Evolutionary conservation across 2,797 vertebrate genomes (phyloP).

Genomic region (Typhlichthys subterraneus): DNA sequence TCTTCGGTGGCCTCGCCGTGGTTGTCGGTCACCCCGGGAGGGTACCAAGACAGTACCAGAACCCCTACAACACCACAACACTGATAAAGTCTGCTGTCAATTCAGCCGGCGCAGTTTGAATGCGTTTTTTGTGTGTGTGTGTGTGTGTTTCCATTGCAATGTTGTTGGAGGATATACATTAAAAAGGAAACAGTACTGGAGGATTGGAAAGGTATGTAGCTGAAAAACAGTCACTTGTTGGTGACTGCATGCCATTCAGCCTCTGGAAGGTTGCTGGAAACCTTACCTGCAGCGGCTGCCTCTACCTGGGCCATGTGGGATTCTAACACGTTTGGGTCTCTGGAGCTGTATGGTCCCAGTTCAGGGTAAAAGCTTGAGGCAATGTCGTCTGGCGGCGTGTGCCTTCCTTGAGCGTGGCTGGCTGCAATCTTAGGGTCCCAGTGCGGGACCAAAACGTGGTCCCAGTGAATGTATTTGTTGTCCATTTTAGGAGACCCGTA

Average conservation of each 20-base stretch:
- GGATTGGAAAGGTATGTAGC: neutral
- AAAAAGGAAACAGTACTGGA: neutral
- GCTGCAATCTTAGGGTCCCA: conserved; percentile 92
- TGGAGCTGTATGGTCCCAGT: conserved; percentile 87
- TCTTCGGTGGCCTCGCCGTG: conserved; percentile 86
- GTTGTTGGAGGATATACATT: neutral
- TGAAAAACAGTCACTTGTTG: conserved; percentile 1
- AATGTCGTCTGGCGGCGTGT: conserved; percentile 85
- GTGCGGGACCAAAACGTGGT: conserved; percentile 89
- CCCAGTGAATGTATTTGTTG: conserved; percentile 86
- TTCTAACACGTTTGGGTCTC: conserved; percentile 83
- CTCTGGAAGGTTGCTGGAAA: neutral
- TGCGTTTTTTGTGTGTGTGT: neutral
- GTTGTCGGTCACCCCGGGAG: conserved; percentile 84
- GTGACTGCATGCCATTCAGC: neutral
- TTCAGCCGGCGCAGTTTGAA: neutral
- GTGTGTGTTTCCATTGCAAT: neutral
- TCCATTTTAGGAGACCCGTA: conserved; percentile 83
- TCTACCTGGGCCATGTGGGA: conserved; percentile 87
- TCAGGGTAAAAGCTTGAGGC: conserved; percentile 88
- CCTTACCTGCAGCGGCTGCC: conserved; percentile 82
- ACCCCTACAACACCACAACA: conserved; percentile 71
- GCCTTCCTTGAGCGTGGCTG: conserved; percentile 86
- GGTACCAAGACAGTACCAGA: conserved; percentile 88
- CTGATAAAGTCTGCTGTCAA: conserved; percentile 1